Evolutionary conservation across 30 jellyfish, hydroid and myxozoan genomes (phyloP).

Genomic region (Aurelia sp.): DNA sequence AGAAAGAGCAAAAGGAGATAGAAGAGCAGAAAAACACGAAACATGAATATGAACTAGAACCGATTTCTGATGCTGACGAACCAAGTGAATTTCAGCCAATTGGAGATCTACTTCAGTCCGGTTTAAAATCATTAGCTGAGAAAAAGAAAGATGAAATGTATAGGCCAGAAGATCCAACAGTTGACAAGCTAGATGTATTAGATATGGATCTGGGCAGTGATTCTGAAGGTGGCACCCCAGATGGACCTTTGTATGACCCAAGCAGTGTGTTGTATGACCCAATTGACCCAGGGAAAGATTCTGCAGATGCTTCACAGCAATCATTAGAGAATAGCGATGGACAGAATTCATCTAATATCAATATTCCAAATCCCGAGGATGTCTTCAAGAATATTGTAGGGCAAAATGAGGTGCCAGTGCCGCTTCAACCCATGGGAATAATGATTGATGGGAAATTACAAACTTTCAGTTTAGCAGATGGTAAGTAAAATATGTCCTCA

Average conservation of each 20-base stretch:
- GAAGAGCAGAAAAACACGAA: conserved; percentile 56
- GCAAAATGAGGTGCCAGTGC: conserved; percentile 15
- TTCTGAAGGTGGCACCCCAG: conserved; percentile 62
- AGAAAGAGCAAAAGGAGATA: conserved; percentile 42
- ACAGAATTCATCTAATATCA: conserved; percentile 17
- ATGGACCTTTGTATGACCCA: conserved; percentile 78
- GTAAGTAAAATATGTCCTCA: neutral
- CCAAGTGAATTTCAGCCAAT: conserved; percentile 52
- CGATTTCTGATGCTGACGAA: conserved; percentile 62
- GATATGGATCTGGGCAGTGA: conserved; percentile 87
- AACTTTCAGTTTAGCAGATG: conserved; percentile 41
- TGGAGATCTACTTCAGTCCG: conserved; percentile 41
- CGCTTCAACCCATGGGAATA: conserved; percentile 40
- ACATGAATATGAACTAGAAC: conserved; percentile 51
- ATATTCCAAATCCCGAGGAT: conserved; percentile 62
- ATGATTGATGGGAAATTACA: conserved; percentile 52
- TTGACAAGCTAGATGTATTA: conserved; percentile 53
- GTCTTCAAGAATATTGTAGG: conserved; percentile 53
- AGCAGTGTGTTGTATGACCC: conserved; percentile 65
- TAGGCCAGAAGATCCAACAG: conserved; percentile 34
- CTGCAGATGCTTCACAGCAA: conserved; percentile 19
- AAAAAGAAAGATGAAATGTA: conserved; percentile 17
- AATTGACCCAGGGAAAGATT: conserved; percentile 35
- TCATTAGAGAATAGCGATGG: conserved; percentile 26
- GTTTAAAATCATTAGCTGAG: conserved; percentile 26